Conservation (phyloP, 2,888 invertebrate species). For the Diloba caeruleocephala region DNA sequence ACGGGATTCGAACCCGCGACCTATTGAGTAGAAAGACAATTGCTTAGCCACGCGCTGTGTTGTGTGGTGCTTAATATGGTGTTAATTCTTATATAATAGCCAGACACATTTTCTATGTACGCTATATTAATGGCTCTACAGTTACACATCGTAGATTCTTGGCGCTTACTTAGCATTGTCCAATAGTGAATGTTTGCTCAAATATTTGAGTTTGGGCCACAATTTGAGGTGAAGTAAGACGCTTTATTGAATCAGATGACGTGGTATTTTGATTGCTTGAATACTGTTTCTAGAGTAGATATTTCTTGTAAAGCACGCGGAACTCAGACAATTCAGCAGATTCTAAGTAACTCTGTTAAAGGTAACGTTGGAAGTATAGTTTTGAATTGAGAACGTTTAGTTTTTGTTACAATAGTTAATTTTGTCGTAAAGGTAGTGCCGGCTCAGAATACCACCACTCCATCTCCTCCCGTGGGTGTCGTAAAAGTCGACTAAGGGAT, state of each 20-base stretch:
- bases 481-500: too few species aligned
- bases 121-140: constrained; percentile 21
- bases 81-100: too few species aligned
- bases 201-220: constrained; percentile 57
- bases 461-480: too few species aligned
- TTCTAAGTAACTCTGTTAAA: constrained; percentile 7
- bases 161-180: constrained; percentile 61
- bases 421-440: too few species aligned
- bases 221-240: constrained; percentile 56
- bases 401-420: background rate
- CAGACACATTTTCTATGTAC: background rate
- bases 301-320: constrained; percentile 17
- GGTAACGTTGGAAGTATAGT: background rate
- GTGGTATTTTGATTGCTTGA: constrained; percentile 55
- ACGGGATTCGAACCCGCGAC: too few species aligned
- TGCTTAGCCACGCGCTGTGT: too few species aligned
- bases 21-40: too few species aligned
- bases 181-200: constrained; percentile 56
- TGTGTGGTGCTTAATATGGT: too few species aligned
- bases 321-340: constrained; percentile 11
- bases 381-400: background rate
- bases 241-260: constrained; percentile 57
- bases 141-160: constrained; percentile 44
- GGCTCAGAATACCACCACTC: too few species aligned
- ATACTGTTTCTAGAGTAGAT: constrained; percentile 26